Percentiles rank a stretch among this genome's conserved stretches.
Conservation (phyloP, 1,140 invertebrate species). For the Tetramorium alpestre region DNA sequence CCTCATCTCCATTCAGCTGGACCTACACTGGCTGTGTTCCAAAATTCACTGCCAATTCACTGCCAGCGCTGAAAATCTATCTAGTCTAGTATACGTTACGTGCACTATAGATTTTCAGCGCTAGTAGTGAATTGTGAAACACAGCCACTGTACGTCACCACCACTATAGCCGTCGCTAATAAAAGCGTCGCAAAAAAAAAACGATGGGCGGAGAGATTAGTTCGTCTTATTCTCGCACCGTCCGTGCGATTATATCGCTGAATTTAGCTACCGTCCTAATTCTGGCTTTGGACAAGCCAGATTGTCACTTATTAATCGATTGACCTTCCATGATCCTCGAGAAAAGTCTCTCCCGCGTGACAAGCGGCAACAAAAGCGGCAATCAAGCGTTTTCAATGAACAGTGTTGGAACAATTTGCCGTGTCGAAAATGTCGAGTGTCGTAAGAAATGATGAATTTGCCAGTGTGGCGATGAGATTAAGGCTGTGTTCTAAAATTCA, state of each 20-base stretch:
- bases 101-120: too few species aligned
- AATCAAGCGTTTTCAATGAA: conserved; percentile 19
- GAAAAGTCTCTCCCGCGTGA: neutral
- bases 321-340: neutral
- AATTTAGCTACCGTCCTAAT: conserved; percentile 67
- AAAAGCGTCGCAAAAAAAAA: conserved; percentile 60
- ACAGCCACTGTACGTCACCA: conserved; percentile 30
- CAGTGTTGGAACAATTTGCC: conserved; percentile 22
- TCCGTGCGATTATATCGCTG: conserved; percentile 41
- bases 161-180: conserved; percentile 60
- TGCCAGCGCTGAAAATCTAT: too few species aligned
- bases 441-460: neutral
- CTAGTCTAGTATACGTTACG: too few species aligned
- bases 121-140: too few species aligned
- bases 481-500: too few species aligned
- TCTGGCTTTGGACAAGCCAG: neutral
- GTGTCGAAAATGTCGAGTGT: neutral
- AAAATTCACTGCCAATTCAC: too few species aligned
- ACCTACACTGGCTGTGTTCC: too few species aligned
- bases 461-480: neutral
- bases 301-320: conserved; percentile 17
- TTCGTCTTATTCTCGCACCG: conserved; percentile 6
- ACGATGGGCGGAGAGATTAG: neutral
- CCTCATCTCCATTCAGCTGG: conserved; percentile 18
- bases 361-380: neutral